Base-by-base conservation (phyloP, 2,113 vertebrate genomes). In the Gasterosteus nipponicus region DNA sequence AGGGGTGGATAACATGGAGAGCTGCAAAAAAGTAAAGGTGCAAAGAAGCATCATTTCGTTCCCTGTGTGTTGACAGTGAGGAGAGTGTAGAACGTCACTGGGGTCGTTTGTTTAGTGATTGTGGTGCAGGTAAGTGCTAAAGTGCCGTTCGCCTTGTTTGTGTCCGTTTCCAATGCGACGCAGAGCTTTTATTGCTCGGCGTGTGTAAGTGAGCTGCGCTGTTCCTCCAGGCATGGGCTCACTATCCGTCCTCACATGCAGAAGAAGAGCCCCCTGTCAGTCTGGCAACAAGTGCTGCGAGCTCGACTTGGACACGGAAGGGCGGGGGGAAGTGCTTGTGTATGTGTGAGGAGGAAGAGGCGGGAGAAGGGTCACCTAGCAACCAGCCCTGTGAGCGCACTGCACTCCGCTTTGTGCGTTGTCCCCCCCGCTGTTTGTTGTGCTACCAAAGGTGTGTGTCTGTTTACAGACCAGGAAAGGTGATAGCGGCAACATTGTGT, bases 221-320 rank as follows among this genome's bases (percentile, higher is more conserved):
- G 10, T 71, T 42, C 64, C 61, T 18, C 0, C 19, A 68, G 64
- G 82, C 31, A 61, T 3, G 49, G 61, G 59, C 76, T 56, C 67
- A 69, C 67, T 65, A 71, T 66, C 73, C 51, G 15, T 65, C 63
- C 46, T 51, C 66, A 72, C 66, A 46, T 49, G 49, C 54, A 63
- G 0, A 84, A 77, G 83, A 91, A 51, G 56, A 80, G 81, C 76
- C 39, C 56, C 44, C 57, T 53, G 89, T 92, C 83, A 38, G 86
- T 87, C 58, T 83, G 86, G 85, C 86, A 92, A 92, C 93, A 91
- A 87, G 89, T 93, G 90, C 74, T 79, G 38, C 71, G 14, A 42
- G 64, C 81, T 85, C 14, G 0, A 63, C 73, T 14, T 53, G 62
- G 60, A 87, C 85, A 70, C 82, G 57, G 59, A 60, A 81, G 81